Percentiles rank a stretch among this genome's conserved stretches.
These are phyloP conservation scores for Amphipyra berbera DNA, from an alignment of 2,888 invertebrate species.

Conservation along the genomic window DNA sequence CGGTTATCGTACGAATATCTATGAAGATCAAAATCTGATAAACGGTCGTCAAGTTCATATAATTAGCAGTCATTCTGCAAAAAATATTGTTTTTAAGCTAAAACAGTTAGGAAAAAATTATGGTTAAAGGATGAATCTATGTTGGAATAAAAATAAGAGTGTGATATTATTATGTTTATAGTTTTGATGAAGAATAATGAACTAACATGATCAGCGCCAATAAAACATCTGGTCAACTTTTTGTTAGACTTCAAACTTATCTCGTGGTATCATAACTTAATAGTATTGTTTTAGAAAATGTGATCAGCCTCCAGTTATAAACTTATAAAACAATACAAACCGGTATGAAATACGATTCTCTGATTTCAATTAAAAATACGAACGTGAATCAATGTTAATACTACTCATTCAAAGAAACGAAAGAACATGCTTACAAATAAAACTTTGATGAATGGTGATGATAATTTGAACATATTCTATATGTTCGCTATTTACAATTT, in stretches of 20 bases:
- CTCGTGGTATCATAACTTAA: neutral
- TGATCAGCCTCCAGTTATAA: neutral
- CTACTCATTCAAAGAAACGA: conserved; percentile 1
- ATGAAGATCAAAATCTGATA: too few species aligned
- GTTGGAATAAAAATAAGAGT: too few species aligned
- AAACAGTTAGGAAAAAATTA: too few species aligned
- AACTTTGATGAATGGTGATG: conserved; percentile 3
- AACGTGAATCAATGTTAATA: conserved; percentile 1
- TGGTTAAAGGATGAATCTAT: too few species aligned
- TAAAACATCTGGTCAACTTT: neutral
- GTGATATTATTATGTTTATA: too few species aligned
- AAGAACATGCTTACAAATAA: conserved; percentile 20
- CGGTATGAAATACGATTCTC: conserved; percentile 4
- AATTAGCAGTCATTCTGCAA: too few species aligned
- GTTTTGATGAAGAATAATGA: too few species aligned
- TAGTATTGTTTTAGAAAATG: neutral
- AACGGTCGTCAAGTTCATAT: too few species aligned
- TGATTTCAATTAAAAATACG: conserved; percentile 5
- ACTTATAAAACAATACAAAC: neutral
- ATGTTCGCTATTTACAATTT: conserved; percentile 62
- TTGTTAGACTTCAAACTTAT: neutral
- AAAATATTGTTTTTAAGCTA: too few species aligned
- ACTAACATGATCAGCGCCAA: too few species aligned
- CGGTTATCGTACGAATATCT: too few species aligned
- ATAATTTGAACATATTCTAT: conserved; percentile 55